These are phyloP conservation scores for Sciurus niger DNA, from an alignment of 2,113 vertebrate species.

Conservation along the genomic window DNA sequence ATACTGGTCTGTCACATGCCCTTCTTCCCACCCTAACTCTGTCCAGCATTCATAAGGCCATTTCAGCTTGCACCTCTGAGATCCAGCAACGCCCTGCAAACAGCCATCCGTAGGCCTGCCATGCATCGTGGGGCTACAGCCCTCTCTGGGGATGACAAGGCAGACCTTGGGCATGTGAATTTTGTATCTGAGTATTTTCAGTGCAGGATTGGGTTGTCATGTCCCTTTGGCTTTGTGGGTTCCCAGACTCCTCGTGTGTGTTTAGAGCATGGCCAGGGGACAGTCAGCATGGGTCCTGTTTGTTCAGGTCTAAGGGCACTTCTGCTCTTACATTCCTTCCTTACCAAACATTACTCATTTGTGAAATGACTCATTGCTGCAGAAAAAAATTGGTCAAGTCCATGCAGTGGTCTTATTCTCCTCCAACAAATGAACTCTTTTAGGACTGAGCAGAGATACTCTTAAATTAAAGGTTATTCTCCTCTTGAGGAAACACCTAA, in stretches of 20 bases:
- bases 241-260: background rate
- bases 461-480: slow-evolving; percentile 52
- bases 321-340: background rate
- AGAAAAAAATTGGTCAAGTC: background rate
- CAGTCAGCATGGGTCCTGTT: no score
- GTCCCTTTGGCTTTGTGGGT: background rate
- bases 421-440: background rate
- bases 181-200: background rate
- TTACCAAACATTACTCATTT: background rate
- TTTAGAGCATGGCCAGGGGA: no score
- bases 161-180: background rate
- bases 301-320: background rate
- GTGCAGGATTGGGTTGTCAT: background rate
- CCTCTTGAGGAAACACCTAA: slow-evolving; percentile 10
- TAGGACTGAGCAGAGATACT: background rate
- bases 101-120: background rate
- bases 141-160: background rate
- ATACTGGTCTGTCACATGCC: rapidly evolving
- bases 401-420: background rate
- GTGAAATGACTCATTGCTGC: background rate
- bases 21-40: background rate
- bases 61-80: background rate
- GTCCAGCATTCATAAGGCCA: background rate
- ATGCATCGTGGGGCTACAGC: rapidly evolving
- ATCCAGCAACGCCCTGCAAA: background rate